Evolutionary conservation across 2,113 vertebrate genomes (phyloP), one percentile per base, ranked within the genome.

Genomic region (Pelodiscus sinensis): DNA sequence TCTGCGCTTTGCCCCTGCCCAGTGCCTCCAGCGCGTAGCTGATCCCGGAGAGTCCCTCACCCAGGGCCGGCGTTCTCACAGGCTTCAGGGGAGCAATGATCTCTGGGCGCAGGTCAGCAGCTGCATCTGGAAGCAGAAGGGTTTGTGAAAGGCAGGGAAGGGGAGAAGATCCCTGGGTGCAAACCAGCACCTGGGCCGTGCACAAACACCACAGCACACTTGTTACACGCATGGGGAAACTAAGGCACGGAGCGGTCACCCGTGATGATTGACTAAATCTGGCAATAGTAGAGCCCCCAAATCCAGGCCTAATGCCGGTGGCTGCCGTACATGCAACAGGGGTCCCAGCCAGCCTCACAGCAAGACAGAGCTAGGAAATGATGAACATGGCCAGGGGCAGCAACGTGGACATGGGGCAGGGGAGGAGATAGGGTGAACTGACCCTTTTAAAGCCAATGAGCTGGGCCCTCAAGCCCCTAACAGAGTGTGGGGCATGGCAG

Each of bases 101-200:
- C 2, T 2, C 4, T 0, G 86, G 31, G 3, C 1, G 62, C n/a
- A 19, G 11, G 5, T 25, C 6, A 12, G 68, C 4, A 27, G 22
- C 56, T 2, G 84, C 52, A 54, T 35, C 83, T 81, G 79, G 35
- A 62, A 60, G 75, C 16, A 52, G 29, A 81, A 22, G 10, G 2
- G 14, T 2, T 27, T 18, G 51, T 24, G 57, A 31, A 38, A 71
- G n/a, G 29, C 29, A 3, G 38, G 13, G n/a, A 14, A 14, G 50
- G 7, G 51, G 18, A 19, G 35, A 1, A 13, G 19, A 44, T 6
- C 19, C 27, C 2, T 6, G 35, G 4, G 31, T 8, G 18, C 65
- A 35, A n/a, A n/a, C 65, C 18, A n/a, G 65, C 65, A 18, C 31
- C 31, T n/a, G 31, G 31, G 65, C 58, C 25, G 25, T 62, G 58